Evolutionary conservation across 2,888 invertebrate species (phyloP), one percentile per base, ranked within the genome.

Genomic region (Drosophila neonasuta): DNA sequence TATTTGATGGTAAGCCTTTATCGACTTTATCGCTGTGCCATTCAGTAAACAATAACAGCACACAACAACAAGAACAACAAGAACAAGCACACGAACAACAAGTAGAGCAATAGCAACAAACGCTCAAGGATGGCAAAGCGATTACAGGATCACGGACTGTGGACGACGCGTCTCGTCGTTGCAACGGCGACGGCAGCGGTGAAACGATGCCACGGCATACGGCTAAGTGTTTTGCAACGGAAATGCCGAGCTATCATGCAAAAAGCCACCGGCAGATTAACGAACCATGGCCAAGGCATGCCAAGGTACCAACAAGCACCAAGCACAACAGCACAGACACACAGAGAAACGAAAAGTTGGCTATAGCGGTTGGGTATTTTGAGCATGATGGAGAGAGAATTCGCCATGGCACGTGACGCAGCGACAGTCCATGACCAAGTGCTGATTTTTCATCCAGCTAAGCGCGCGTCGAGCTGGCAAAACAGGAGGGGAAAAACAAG

Each of bases 381-480:
- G 54, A 64, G 63, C 51, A 50, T 41, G 55, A 62, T 56, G 61
- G 58, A 61, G 46, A 58, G 49, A 64, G 69, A 64, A 78, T 65
- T 76, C 55, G 68, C 50, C 49, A 42, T 62, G 84, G 81, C 84
- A 81, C 81, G 81, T 81, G 81, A 81, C 85, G 76, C 81, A 79
- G 79, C 79, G 85, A 72, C 80, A 82, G 83, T 83, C 84, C 86
- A 84, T 86, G 86, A 83, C 84, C 84, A 84, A 84, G 84, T 84
- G 86, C 84, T 79, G 84, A 86, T 86, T 83, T 84, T 74, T 75
- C 79, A 77, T 84, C 64, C 72, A 71, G 68, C 74, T 62, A 67
- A 76, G 54, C 50, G 71, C 56, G 56, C 62, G 69, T 42, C 36
- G 15, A 13, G 20, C 59, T 45, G 57, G 49, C 45, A 24, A 30